These are phyloP conservation scores for Syngnathus rostellatus DNA, from an alignment of 2,797 vertebrate genomes.

Conservation along the genomic window DNA sequence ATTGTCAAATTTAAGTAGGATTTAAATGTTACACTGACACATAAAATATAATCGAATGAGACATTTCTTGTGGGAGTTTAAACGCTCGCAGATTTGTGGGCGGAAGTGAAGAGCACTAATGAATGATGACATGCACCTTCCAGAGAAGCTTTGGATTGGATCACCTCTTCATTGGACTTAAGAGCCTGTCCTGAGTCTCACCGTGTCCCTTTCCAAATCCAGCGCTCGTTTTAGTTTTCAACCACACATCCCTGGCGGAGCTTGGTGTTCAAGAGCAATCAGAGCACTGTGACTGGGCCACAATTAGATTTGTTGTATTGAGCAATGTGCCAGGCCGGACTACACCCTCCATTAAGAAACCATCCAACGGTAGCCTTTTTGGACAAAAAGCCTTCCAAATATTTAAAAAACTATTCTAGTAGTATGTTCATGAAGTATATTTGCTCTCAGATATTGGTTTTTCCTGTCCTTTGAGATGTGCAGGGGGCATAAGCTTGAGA, in stretches of 20 bases:
- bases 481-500: slow-evolving; percentile 17
- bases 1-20: no score
- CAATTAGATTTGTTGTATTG: slow-evolving; percentile 54
- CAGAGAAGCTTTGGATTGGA: not conserved
- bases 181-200: slow-evolving; percentile 14
- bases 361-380: slow-evolving; percentile 40
- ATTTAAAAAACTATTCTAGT: slow-evolving; percentile 15
- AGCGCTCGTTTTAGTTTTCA: slow-evolving; percentile 18
- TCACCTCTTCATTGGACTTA: not conserved
- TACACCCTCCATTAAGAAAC: slow-evolving; percentile 51
- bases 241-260: slow-evolving; percentile 41
- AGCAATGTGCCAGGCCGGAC: slow-evolving; percentile 39
- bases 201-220: slow-evolving; percentile 23
- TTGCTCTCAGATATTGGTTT: slow-evolving; percentile 19
- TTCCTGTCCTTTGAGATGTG: slow-evolving; percentile 22
- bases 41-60: no score
- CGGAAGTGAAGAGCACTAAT: not conserved
- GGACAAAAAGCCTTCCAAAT: slow-evolving; percentile 32
- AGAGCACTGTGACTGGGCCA: slow-evolving; percentile 32
- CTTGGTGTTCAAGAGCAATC: slow-evolving; percentile 38
- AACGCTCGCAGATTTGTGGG: no score
- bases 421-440: slow-evolving; percentile 16
- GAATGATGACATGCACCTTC: not conserved
- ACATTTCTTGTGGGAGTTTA: no score
- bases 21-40: no score